Conservation (phyloP, 2,113 vertebrate species). For the Pluvianellus socialis region DNA sequence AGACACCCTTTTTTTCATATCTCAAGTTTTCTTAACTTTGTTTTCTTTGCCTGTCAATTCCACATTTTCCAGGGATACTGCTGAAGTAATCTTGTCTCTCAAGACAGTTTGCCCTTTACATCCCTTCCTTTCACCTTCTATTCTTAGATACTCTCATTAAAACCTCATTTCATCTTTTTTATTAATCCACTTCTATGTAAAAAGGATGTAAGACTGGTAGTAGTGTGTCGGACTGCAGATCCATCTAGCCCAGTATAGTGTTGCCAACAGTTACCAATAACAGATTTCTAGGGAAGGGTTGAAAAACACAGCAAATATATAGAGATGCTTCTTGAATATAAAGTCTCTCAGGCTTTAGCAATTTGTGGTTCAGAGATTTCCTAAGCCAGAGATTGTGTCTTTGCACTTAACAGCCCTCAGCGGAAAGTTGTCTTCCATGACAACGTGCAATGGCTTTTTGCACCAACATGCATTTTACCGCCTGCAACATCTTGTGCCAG, state of each 20-base stretch:
- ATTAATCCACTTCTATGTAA: not conserved
- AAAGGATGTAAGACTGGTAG: not conserved
- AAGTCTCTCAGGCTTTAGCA: not conserved
- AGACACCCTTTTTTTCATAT: not conserved
- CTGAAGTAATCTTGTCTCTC: not conserved
- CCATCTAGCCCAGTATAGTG: not conserved
- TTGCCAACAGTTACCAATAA: not conserved
- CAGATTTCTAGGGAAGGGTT: not conserved
- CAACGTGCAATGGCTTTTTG: not conserved
- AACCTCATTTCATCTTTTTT: not conserved
- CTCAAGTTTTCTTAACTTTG: not conserved
- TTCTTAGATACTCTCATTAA: not conserved
- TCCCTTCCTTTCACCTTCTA: not conserved
- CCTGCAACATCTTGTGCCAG: not conserved
- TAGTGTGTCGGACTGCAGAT: not conserved
- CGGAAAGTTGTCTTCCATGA: not conserved
- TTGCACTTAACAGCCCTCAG: not conserved
- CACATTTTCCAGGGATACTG: not conserved
- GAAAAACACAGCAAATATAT: not conserved
- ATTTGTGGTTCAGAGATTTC: conserved; percentile 19
- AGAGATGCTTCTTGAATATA: not conserved
- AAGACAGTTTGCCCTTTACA: not conserved
- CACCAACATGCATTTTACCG: not conserved
- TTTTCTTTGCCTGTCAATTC: not conserved
- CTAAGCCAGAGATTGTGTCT: not conserved